Evolutionary conservation across 2,797 vertebrate species (phyloP).

Genomic region (Simalia tracyae): DNA sequence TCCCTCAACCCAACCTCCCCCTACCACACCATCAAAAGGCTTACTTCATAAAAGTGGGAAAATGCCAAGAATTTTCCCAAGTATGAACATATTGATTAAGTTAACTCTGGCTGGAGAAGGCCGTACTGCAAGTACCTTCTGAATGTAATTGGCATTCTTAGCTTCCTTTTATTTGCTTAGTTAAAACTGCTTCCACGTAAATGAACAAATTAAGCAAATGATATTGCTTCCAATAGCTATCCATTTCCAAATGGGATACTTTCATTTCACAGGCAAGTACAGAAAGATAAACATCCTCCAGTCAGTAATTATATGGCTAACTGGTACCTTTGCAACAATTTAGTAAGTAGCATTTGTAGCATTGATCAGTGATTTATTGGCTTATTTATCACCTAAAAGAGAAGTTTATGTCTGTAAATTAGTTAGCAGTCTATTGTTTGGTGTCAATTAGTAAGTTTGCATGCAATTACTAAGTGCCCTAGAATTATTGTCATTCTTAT

Average conservation of each 20-base stretch:
- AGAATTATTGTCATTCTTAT: not conserved
- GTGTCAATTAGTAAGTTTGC: conserved; percentile 50
- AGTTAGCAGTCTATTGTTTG: conserved; percentile 42
- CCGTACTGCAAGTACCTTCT: not conserved
- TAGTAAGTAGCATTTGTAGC: conserved; percentile 31
- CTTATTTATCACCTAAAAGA: conserved; percentile 28
- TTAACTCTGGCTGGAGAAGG: no score
- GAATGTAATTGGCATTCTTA: fast-evolving
- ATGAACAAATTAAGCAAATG: not conserved
- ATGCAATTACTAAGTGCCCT: conserved; percentile 41
- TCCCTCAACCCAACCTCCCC: no score
- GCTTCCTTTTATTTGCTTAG: not conserved
- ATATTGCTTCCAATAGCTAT: not conserved
- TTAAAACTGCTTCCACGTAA: fast-evolving
- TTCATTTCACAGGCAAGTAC: not conserved
- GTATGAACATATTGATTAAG: no score
- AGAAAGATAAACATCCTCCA: not conserved
- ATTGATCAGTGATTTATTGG: conserved; percentile 17
- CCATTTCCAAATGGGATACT: not conserved
- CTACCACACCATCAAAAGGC: no score
- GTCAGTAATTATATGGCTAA: not conserved
- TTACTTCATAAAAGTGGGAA: no score
- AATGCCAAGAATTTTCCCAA: no score
- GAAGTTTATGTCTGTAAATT: conserved; percentile 49
- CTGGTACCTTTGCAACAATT: not conserved